phyloP scores from a whole-genome alignment of 2,113 vertebrate species.

The Lophotis ruficrista region DNA sequence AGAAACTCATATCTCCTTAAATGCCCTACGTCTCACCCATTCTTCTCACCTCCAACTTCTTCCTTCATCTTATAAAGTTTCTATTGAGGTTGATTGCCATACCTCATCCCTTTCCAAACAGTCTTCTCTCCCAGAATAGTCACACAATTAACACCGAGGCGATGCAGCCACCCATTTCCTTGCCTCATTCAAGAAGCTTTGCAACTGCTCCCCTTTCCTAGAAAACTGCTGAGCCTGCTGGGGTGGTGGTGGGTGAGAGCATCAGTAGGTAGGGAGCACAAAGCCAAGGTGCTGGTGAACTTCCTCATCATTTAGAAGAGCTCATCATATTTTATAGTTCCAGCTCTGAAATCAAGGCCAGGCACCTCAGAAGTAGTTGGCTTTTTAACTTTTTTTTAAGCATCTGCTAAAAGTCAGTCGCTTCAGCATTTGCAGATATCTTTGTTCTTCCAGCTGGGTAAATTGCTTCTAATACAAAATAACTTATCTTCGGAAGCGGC shows the following conservation, averaged over 20 bases:
- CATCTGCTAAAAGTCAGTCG: constrained; percentile 2
- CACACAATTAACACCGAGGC: not conserved
- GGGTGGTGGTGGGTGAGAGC: not conserved
- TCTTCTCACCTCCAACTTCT: not conserved
- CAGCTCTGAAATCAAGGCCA: not conserved
- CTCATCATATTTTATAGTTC: not conserved
- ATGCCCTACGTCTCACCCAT: fast-evolving
- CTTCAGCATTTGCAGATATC: constrained; percentile 5
- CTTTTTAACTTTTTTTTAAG: constrained; percentile 7
- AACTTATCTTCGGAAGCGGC: not conserved
- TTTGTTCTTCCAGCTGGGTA: constrained; percentile 62
- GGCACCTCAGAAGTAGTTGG: not conserved
- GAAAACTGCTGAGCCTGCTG: not conserved
- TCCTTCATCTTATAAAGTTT: not conserved
- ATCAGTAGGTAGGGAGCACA: not conserved
- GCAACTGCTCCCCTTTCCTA: not conserved
- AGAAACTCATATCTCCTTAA: not conserved
- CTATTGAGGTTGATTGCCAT: fast-evolving
- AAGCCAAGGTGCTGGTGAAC: not conserved
- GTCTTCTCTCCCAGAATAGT: not conserved
- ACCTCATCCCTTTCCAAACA: not conserved
- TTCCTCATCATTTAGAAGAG: not conserved
- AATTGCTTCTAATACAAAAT: constrained; percentile 54
- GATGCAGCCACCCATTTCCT: not conserved
- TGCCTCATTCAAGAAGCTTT: not conserved